Evolutionary conservation across 2,888 invertebrate genomes (phyloP), one percentile per base, ranked within the genome.

Genomic region (Magallana nippona): DNA sequence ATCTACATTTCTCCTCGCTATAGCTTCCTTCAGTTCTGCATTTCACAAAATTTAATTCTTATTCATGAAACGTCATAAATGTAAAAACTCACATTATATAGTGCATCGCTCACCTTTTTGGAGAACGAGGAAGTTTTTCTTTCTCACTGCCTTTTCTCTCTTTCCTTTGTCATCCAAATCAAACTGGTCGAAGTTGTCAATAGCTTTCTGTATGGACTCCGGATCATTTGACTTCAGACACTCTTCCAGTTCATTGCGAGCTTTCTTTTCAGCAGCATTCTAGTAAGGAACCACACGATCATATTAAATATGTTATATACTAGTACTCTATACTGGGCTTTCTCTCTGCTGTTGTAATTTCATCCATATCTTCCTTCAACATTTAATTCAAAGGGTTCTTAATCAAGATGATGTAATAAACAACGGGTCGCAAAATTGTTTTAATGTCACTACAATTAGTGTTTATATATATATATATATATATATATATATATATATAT

Each of bases 21-120:
- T 87, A 0, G 87, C 89, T 32, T 89, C 89, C 13, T 86, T 60
- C 2, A 89, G 84, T 58, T 86, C 89, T 89, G 22, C 19, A 85
- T 83, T 19, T 55, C 13, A 58, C 71, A 22, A 81, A 44, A 80
- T 17, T 80, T 10, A 8, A 10, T 2, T 60, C 3, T 60, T 60
- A 60, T 60, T 60, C 19, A 10, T 60, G 3, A 10, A 44, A 44
- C 32, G 8, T 44, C 0, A 44, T 8, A 44, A 44, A 44, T 77
- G 27, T 10, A 11, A 77, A 77, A 3, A 10, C 10, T 77, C 2
- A 44, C 8, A 77, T 22, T 77, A 17, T 78, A 55, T 44, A 55
- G 32, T 5, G 44, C 15, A 2, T 15, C 15, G 5, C 27, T 71
- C 5, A 78, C 80, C 80, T 80, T 80, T 32, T 17, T 56, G 32